Percentiles rank a stretch among this genome's conserved stretches.
These are phyloP conservation scores for Lutjanus erythropterus DNA, from an alignment of 2,113 vertebrate species.

Conservation along the genomic window DNA sequence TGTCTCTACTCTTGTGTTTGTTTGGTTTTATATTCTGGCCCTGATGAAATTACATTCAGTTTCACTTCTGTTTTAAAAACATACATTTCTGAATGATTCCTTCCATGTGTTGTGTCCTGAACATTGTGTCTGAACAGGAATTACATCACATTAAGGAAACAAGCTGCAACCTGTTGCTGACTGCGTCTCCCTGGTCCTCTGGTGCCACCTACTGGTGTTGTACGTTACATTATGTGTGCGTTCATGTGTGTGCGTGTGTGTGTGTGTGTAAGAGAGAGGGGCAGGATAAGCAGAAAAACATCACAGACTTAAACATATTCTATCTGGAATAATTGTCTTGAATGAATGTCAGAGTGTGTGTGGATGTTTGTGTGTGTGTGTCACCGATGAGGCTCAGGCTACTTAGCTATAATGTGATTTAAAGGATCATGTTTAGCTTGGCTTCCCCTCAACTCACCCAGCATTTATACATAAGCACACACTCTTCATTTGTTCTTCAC, in stretches of 20 bases:
- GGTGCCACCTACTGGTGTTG: conserved; percentile 63
- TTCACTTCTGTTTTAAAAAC: too few relatives aligned
- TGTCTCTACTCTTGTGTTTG: not conserved
- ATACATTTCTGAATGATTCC: not conserved
- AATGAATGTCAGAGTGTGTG: not conserved
- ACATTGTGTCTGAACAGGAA: conserved; percentile 11
- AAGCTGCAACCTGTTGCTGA: not conserved
- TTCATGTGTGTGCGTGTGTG: not conserved
- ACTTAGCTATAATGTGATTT: conserved; percentile 34
- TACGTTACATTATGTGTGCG: not conserved
- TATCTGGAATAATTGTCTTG: conserved; percentile 6
- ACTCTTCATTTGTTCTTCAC: not conserved
- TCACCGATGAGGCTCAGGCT: conserved; percentile 4
- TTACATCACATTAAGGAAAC: not conserved
- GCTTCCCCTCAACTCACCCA: not conserved
- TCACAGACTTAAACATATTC: not conserved
- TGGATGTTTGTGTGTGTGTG: not conserved
- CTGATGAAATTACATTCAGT: not conserved
- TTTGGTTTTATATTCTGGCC: not conserved
- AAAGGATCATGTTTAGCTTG: conserved; percentile 18
- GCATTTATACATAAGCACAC: not conserved
- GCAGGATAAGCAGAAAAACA: not conserved
- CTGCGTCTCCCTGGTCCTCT: conserved; percentile 27
- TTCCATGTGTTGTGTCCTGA: not conserved
- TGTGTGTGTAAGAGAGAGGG: not conserved